Evolutionary conservation across 2,797 vertebrate species (phyloP).

Genomic region (Rhinogobio ventralis): DNA sequence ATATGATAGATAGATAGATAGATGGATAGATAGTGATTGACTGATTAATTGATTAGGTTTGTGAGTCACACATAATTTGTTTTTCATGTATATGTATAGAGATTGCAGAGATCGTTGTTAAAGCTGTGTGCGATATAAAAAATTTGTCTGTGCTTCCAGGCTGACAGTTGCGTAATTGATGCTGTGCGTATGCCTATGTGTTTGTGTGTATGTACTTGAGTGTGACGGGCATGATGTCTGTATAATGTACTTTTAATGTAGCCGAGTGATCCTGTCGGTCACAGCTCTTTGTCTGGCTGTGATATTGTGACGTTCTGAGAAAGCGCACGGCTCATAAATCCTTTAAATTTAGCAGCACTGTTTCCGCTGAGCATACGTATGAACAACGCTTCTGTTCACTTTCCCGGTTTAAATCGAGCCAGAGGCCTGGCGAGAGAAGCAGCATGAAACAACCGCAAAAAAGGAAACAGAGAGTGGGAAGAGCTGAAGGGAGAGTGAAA

Average conservation of each 20-base stretch:
- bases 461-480: conserved; percentile 31
- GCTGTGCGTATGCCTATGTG: conserved; percentile 11
- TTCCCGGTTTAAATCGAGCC: conserved; percentile 36
- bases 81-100: neutral
- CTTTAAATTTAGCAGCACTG: conserved; percentile 46
- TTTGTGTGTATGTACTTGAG: conserved; percentile 8
- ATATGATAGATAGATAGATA: neutral
- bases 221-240: conserved; percentile 38
- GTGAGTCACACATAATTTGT: too few species aligned
- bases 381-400: conserved; percentile 42
- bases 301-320: conserved; percentile 47
- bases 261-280: conserved; percentile 54
- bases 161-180: conserved; percentile 18
- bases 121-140: neutral
- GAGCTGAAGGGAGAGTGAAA: conserved; percentile 34
- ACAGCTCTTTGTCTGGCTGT: conserved; percentile 55
- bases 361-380: conserved; percentile 41
- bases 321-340: conserved; percentile 44
- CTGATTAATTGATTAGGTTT: neutral
- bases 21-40: neutral
- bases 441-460: conserved; percentile 34
- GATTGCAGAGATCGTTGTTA: neutral
- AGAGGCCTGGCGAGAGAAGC: conserved; percentile 46
- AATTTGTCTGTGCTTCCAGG: conserved; percentile 17
- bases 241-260: conserved; percentile 51